A percentile compares a stretch with the other conserved stretches of the same genome.
These are phyloP conservation scores for Gymnarchus niloticus DNA, from an alignment of 2,113 vertebrate species.

Conservation along the genomic window DNA sequence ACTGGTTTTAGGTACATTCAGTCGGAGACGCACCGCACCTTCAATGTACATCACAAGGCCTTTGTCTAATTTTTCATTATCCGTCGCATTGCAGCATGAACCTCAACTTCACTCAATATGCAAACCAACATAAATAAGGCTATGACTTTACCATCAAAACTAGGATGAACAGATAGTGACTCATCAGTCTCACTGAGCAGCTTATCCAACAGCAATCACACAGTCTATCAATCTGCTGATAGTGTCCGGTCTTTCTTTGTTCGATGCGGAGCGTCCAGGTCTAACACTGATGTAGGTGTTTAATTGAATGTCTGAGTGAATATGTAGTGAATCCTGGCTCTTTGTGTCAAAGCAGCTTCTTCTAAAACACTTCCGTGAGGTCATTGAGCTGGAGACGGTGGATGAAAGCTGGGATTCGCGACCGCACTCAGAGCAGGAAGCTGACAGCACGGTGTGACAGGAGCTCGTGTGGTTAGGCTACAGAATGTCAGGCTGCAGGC, in stretches of 20 bases:
- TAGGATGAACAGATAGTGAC: not conserved
- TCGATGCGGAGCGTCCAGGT: constrained; percentile 13
- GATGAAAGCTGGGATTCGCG: not conserved
- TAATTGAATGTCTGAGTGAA: not conserved
- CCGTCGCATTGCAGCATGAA: not conserved
- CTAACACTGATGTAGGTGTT: not conserved
- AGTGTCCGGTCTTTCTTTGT: constrained; percentile 17
- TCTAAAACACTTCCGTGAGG: not conserved
- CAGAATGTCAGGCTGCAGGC: not conserved
- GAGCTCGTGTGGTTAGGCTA: constrained; percentile 9
- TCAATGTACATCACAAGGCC: not conserved
- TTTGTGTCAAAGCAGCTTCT: not conserved
- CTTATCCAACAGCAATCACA: too few species aligned
- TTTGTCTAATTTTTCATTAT: not conserved
- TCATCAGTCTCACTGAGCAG: not conserved
- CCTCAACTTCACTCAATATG: too few species aligned
- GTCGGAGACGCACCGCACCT: not conserved
- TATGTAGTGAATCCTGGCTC: not conserved
- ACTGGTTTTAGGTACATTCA: too few species aligned
- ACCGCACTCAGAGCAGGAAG: not conserved
- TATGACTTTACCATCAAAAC: too few species aligned
- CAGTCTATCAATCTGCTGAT: constrained; percentile 5
- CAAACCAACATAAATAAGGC: too few species aligned
- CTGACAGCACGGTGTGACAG: not conserved
- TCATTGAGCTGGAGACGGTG: not conserved